Conservation (phyloP, 2,797 vertebrate species). For the Falco naumanni region DNA sequence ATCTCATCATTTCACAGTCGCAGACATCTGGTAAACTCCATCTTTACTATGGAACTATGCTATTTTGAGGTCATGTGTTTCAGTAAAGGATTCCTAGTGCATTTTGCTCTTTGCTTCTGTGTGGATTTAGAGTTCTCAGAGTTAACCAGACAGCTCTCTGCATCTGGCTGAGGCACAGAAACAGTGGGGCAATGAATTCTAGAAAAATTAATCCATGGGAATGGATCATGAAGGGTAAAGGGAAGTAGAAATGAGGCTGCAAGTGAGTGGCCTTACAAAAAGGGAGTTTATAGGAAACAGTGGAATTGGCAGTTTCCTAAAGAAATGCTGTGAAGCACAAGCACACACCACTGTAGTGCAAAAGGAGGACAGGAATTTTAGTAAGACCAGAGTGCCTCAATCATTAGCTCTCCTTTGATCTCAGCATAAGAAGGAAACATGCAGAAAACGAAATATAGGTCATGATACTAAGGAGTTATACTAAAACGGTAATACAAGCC, state of each 20-base stretch:
- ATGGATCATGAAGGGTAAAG: background rate
- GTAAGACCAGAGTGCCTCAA: background rate
- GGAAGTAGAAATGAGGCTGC: background rate
- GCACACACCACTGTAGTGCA: background rate
- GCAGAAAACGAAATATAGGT: slow-evolving; percentile 61
- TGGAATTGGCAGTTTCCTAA: background rate
- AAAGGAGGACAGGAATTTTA: slow-evolving; percentile 23
- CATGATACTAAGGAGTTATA: slow-evolving; percentile 19
- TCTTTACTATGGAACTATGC: slow-evolving; percentile 54
- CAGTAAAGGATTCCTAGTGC: slow-evolving; percentile 22
- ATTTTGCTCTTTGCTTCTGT: slow-evolving; percentile 50
- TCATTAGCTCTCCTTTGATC: slow-evolving; percentile 58
- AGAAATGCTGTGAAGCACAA: background rate
- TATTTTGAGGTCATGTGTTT: slow-evolving; percentile 61
- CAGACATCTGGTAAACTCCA: slow-evolving; percentile 65
- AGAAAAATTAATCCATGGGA: background rate
- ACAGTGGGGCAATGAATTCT: background rate
- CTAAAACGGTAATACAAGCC: background rate
- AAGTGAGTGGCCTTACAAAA: background rate
- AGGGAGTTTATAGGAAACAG: background rate
- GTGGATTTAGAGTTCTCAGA: slow-evolving; percentile 23
- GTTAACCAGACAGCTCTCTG: background rate
- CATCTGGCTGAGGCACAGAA: background rate
- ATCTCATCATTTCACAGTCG: slow-evolving; percentile 10
- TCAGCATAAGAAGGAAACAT: slow-evolving; percentile 6